Evolutionary conservation across 2,113 vertebrate genomes (phyloP).

Genomic region (Ochotona curzoniae): DNA sequence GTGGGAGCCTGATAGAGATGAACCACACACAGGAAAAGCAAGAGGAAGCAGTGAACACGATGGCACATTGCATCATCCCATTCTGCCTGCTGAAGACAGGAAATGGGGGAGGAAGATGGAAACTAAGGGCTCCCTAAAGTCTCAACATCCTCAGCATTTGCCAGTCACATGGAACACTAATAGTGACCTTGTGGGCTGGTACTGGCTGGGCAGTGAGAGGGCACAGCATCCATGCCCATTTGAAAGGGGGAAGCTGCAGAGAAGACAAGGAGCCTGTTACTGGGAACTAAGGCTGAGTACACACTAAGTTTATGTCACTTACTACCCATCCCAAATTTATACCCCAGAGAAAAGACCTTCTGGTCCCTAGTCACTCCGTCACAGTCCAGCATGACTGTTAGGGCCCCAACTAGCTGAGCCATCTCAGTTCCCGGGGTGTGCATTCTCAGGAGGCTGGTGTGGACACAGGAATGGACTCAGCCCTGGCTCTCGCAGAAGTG

Average conservation of each 20-base stretch:
- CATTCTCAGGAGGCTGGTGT: too few relatives aligned
- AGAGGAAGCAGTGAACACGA: neutral
- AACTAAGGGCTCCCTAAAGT: too few relatives aligned
- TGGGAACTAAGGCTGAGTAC: rapidly evolving
- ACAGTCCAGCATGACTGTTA: too few relatives aligned
- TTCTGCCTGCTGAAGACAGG: neutral
- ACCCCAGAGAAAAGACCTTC: too few relatives aligned
- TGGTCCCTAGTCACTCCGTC: too few relatives aligned
- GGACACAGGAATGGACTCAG: too few relatives aligned
- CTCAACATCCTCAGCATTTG: rapidly evolving
- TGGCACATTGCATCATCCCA: rapidly evolving
- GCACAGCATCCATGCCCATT: neutral
- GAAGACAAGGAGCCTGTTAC: too few relatives aligned
- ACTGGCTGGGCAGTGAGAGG: neutral
- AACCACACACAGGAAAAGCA: neutral
- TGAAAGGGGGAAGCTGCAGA: neutral
- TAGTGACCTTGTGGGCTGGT: neutral
- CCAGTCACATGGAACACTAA: rapidly evolving
- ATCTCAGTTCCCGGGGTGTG: too few relatives aligned
- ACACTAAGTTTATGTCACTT: rapidly evolving
- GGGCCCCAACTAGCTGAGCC: too few relatives aligned
- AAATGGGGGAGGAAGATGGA: neutral
- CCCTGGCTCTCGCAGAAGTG: neutral
- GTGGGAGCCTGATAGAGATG: rapidly evolving
- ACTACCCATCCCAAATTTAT: too few relatives aligned